A percentile compares a stretch with the other conserved stretches of the same genome.
phyloP scores from a whole-genome alignment of 2,113 vertebrate species.

The Leucopsar rothschildi region DNA sequence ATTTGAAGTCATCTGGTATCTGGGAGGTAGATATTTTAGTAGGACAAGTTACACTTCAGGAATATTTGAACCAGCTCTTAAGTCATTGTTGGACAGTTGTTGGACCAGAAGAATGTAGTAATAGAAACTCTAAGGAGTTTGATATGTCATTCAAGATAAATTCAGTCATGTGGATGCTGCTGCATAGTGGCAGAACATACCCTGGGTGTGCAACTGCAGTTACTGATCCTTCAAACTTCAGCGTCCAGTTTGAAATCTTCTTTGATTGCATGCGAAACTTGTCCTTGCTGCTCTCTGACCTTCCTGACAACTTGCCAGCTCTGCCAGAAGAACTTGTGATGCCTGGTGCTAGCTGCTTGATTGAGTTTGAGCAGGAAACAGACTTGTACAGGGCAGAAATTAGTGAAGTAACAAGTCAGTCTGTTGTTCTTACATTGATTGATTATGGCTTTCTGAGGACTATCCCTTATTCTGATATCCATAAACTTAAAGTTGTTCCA shows the following conservation, averaged over 20 bases:
- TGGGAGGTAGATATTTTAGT: constrained; percentile 80
- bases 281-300: constrained; percentile 68
- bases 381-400: constrained; percentile 85
- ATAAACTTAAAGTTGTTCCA: constrained; percentile 75
- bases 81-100: background rate
- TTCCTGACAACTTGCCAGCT: constrained; percentile 62
- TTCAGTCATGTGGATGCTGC: constrained; percentile 44
- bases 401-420: constrained; percentile 37
- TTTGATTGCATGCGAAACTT: constrained; percentile 71
- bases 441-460: constrained; percentile 78
- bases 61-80: constrained; percentile 20
- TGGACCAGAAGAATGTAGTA: background rate
- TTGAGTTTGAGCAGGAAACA: constrained; percentile 63
- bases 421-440: constrained; percentile 70
- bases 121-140: background rate
- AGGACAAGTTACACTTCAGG: constrained; percentile 29
- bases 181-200: constrained; percentile 65
- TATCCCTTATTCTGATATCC: constrained; percentile 60
- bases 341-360: constrained; percentile 77
- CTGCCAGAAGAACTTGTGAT: constrained; percentile 66
- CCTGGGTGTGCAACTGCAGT: constrained; percentile 70
- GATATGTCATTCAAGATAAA: background rate
- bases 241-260: constrained; percentile 74
- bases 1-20: constrained; percentile 26
- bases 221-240: constrained; percentile 81